Conservation (phyloP, 2,888 invertebrate genomes). For the Ctenicera cuprea region DNA sequence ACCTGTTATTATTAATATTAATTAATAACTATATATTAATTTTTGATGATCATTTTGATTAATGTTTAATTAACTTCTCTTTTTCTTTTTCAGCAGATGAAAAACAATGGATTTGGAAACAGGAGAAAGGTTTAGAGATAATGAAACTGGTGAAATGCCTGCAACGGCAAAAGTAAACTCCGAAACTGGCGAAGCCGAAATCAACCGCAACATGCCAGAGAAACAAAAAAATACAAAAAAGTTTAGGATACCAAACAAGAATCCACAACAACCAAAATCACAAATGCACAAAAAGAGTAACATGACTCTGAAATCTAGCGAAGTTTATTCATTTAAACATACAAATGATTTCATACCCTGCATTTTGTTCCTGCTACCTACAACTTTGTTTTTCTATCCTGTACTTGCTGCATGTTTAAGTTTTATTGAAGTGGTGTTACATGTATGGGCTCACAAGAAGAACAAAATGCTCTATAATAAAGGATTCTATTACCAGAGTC, state of each 20-base stretch:
- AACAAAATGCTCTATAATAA: constrained; percentile 77
- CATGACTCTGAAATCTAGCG: not conserved
- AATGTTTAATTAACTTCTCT: not conserved
- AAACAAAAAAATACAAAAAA: constrained; percentile 31
- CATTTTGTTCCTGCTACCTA: constrained; percentile 77
- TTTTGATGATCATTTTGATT: not conserved
- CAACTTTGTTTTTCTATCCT: constrained; percentile 77
- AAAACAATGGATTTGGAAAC: constrained; percentile 59
- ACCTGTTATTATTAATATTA: no score
- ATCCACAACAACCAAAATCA: constrained; percentile 9
- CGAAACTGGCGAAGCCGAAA: constrained; percentile 75
- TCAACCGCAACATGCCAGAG: constrained; percentile 54
- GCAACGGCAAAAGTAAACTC: constrained; percentile 69
- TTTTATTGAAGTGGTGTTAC: constrained; percentile 78
- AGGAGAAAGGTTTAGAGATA: constrained; percentile 68
- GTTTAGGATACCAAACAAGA: constrained; percentile 50
- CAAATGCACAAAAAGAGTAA: not conserved
- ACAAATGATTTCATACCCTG: constrained; percentile 52
- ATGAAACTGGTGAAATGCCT: constrained; percentile 75
- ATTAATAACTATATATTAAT: no score
- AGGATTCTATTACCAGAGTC: constrained; percentile 80
- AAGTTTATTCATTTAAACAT: not conserved
- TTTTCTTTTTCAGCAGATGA: not conserved
- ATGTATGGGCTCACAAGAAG: constrained; percentile 81
- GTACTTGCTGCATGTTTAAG: constrained; percentile 74